Evolutionary conservation across 2,797 vertebrate species (phyloP).

Genomic region (Sylvilagus floridanus): DNA sequence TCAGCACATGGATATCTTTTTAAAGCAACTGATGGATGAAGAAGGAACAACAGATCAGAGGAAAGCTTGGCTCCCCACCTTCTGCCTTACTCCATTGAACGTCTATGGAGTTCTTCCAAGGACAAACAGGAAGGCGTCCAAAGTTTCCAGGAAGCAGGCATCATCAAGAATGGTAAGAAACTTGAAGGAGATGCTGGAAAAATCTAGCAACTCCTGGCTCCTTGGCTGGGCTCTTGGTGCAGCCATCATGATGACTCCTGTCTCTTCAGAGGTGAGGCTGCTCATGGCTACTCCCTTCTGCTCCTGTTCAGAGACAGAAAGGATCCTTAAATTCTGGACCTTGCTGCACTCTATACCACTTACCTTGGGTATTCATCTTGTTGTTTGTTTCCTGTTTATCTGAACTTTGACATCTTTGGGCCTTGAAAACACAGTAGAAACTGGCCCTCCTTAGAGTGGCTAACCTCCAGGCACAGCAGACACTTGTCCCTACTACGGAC

Average conservation of each 20-base stretch:
- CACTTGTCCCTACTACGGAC: too few relatives aligned
- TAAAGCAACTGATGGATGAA: background rate
- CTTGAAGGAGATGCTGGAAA: background rate
- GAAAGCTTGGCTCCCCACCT: background rate
- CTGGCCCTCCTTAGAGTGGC: too few relatives aligned
- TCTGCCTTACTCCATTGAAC: background rate
- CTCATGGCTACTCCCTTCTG: background rate
- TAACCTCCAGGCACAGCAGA: background rate
- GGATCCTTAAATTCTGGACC: too few relatives aligned
- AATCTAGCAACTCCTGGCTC: background rate
- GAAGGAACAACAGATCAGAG: background rate
- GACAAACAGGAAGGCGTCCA: background rate
- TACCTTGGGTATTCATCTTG: too few relatives aligned
- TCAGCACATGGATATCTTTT: background rate
- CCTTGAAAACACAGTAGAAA: background rate
- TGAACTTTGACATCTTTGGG: background rate
- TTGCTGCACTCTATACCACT: background rate
- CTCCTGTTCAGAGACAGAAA: fast-evolving
- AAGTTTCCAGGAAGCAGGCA: background rate
- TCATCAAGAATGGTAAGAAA: too few relatives aligned
- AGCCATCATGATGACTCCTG: too few relatives aligned
- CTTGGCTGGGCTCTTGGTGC: background rate
- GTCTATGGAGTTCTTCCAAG: too few relatives aligned
- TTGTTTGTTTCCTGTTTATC: background rate
- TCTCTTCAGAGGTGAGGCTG: too few relatives aligned